Conservation (phyloP, 2,888 invertebrate genomes). For the Heliothis peltigera region DNA sequence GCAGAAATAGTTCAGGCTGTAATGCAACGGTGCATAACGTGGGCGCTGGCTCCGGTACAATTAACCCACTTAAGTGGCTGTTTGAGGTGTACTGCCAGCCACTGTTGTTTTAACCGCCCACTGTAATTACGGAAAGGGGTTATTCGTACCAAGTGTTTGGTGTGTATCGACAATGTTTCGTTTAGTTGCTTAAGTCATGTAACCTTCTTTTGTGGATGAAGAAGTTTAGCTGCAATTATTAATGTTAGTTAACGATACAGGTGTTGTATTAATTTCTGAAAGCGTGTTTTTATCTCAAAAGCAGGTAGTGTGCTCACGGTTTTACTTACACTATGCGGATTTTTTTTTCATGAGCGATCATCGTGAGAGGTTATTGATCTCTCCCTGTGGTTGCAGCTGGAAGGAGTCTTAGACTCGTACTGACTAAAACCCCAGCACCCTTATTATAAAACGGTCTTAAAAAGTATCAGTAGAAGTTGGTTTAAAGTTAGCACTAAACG, state of each 20-base stretch:
- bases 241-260: neutral
- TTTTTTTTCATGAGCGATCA: too few relatives aligned
- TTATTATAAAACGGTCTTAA: too few relatives aligned
- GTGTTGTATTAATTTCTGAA: neutral
- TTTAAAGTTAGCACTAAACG: too few relatives aligned
- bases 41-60: conserved; percentile 28
- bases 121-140: conserved; percentile 47
- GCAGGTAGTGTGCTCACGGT: neutral
- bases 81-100: conserved; percentile 36
- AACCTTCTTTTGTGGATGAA: neutral
- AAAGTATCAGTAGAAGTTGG: too few relatives aligned
- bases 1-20: conserved; percentile 15
- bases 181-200: neutral
- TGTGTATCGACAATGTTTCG: conserved; percentile 24
- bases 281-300: neutral
- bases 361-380: too few relatives aligned
- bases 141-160: conserved; percentile 26
- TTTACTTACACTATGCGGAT: neutral
- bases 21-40: conserved; percentile 37
- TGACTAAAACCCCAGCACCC: too few relatives aligned
- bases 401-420: too few relatives aligned
- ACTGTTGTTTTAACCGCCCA: conserved; percentile 33
- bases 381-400: too few relatives aligned
- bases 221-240: neutral
- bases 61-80: conserved; percentile 57